These are phyloP conservation scores for Palythoa grandiflora DNA, from an alignment of 92 coral and sea anemone genomes.

Conservation along the genomic window DNA sequence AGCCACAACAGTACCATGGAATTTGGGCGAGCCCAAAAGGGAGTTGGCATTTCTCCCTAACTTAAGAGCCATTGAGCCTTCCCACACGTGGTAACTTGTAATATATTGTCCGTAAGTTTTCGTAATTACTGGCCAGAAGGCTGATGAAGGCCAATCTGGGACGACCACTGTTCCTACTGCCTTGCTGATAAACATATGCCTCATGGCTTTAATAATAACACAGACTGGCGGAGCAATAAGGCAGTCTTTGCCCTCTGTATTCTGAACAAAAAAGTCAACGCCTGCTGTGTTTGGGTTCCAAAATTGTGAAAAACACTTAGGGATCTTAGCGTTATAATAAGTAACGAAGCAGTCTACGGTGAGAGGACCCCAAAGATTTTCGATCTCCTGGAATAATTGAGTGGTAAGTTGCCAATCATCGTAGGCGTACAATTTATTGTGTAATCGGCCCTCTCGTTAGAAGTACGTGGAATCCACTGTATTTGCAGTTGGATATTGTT, in stretches of 20 bases:
- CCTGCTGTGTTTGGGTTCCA: conserved; percentile 68
- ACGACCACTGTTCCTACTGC: conserved; percentile 53
- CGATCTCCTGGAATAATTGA: conserved; percentile 19
- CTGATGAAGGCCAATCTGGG: conserved; percentile 68
- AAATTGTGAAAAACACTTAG: conserved; percentile 53
- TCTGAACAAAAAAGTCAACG: conserved; percentile 50
- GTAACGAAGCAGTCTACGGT: conserved; percentile 64
- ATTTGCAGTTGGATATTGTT: conserved; percentile 18
- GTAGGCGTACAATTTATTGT: conserved; percentile 18
- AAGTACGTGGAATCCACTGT: conserved; percentile 44
- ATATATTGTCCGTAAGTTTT: background rate
- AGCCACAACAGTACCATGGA: too few relatives aligned
- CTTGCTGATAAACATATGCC: conserved; percentile 19
- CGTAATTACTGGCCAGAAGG: conserved; percentile 53
- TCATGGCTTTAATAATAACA: conserved; percentile 36
- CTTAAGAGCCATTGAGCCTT: conserved; percentile 36
- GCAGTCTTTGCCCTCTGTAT: conserved; percentile 20
- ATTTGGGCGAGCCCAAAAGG: too few relatives aligned
- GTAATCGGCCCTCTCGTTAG: conserved; percentile 50
- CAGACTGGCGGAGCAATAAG: conserved; percentile 34
- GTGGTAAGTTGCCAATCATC: conserved; percentile 34
- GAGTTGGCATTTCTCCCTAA: background rate
- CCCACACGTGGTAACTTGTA: background rate
- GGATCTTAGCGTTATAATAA: conserved; percentile 49
- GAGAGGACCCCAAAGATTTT: conserved; percentile 45